Evolutionary conservation across 92 coral and sea anemone species (phyloP).

Genomic region (Zoanthus solanderi): DNA sequence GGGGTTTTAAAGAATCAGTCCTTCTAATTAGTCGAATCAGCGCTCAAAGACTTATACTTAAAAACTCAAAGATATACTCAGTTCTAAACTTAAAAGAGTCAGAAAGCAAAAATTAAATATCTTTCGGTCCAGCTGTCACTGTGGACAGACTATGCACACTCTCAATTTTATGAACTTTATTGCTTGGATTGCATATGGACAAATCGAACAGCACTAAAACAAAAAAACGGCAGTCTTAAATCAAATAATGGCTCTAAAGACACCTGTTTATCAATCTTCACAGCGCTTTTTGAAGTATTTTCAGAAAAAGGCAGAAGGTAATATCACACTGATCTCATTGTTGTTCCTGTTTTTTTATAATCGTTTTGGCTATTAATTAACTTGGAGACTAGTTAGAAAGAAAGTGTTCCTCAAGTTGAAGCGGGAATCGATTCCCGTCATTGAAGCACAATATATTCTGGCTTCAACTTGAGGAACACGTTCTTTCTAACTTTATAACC

Average conservation of each 20-base stretch:
- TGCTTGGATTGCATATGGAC: background rate
- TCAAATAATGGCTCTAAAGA: background rate
- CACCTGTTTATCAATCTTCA: background rate
- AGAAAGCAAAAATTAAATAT: background rate
- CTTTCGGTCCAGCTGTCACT: background rate
- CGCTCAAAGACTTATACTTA: background rate
- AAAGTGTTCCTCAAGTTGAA: too few relatives aligned
- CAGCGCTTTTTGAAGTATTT: background rate
- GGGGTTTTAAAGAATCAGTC: background rate
- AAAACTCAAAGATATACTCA: background rate
- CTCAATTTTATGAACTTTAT: background rate
- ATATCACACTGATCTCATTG: background rate
- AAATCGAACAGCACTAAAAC: background rate
- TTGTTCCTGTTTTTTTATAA: background rate
- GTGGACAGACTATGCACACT: background rate
- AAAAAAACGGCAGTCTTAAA: background rate
- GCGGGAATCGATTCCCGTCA: too few relatives aligned
- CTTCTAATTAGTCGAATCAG: background rate
- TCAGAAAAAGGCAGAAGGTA: background rate
- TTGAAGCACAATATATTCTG: too few relatives aligned
- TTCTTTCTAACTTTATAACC: too few relatives aligned
- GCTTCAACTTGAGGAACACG: too few relatives aligned
- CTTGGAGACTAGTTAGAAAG: background rate
- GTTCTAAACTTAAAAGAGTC: background rate
- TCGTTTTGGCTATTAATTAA: background rate